These are phyloP conservation scores for Crotalus tigris DNA, from an alignment of 2,113 vertebrate species.

Conservation along the genomic window DNA sequence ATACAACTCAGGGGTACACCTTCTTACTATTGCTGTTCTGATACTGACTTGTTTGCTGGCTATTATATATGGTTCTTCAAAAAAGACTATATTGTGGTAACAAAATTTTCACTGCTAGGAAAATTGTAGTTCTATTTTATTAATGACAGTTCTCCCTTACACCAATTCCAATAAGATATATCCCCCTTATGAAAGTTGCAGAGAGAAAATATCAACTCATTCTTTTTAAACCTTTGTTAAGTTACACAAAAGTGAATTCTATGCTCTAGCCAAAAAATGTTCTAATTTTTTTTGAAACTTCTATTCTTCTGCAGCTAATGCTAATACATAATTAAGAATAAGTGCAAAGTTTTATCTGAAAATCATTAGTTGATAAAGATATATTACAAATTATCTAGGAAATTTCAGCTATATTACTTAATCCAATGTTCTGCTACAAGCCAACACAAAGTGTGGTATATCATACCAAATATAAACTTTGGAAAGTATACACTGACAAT, in stretches of 20 bases:
- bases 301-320: constrained; percentile 23
- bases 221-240: not conserved
- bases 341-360: constrained; percentile 37
- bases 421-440: constrained; percentile 62
- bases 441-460: constrained; percentile 51
- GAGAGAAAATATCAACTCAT: constrained; percentile 37
- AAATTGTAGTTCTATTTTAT: constrained; percentile 61
- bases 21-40: constrained; percentile 16
- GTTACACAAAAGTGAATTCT: not conserved
- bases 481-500: constrained; percentile 59
- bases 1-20: not conserved
- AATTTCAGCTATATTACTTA: constrained; percentile 47
- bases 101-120: constrained; percentile 52
- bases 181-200: constrained; percentile 36
- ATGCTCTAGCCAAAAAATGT: not conserved
- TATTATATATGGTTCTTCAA: constrained; percentile 41
- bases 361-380: constrained; percentile 53
- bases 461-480: constrained; percentile 59
- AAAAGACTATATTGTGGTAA: constrained; percentile 54
- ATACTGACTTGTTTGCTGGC: not conserved
- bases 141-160: constrained; percentile 59
- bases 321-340: constrained; percentile 1
- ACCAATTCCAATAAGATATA: constrained; percentile 20
- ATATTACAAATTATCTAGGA: constrained; percentile 55
- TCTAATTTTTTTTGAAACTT: constrained; percentile 9